Evolutionary conservation across 2,888 invertebrate species (phyloP).

Genomic region (Hirtodrosophila alboralis): DNA sequence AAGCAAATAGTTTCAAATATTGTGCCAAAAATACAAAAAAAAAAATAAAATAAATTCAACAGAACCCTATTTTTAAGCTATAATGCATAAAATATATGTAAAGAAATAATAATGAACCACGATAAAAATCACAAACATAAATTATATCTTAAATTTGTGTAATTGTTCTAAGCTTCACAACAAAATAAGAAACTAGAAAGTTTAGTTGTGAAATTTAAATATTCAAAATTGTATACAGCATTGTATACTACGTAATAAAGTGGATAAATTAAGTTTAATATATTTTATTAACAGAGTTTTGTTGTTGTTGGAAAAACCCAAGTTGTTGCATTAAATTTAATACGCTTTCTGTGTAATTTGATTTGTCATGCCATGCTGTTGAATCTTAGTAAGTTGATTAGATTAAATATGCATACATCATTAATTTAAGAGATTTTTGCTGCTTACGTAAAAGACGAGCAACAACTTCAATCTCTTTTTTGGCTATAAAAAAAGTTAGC

Average conservation of each 20-base stretch:
- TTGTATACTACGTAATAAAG: constrained; percentile 16
- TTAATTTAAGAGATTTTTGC: constrained; percentile 26
- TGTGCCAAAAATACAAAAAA: no score
- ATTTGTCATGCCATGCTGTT: constrained; percentile 15
- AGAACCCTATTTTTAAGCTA: no score
- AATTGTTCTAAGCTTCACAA: no score
- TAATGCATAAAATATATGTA: no score
- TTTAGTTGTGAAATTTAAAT: constrained; percentile 6
- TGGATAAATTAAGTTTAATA: constrained; percentile 10
- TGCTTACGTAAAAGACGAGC: constrained; percentile 25
- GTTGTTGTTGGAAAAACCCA: neutral
- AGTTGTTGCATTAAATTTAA: no score
- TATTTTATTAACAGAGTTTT: constrained; percentile 20
- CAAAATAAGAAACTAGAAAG: constrained; percentile 7
- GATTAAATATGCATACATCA: constrained; percentile 26
- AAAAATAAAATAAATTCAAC: no score
- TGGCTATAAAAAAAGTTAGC: constrained; percentile 22
- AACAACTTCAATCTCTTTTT: constrained; percentile 8
- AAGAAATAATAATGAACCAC: no score
- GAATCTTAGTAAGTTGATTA: constrained; percentile 14
- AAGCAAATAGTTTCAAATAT: no score
- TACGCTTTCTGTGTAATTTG: no score
- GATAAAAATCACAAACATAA: no score
- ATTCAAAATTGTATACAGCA: constrained; percentile 17
- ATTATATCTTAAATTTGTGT: no score